phyloP scores from a whole-genome alignment of 2,888 invertebrate species.

The Epistrophe eligans region DNA sequence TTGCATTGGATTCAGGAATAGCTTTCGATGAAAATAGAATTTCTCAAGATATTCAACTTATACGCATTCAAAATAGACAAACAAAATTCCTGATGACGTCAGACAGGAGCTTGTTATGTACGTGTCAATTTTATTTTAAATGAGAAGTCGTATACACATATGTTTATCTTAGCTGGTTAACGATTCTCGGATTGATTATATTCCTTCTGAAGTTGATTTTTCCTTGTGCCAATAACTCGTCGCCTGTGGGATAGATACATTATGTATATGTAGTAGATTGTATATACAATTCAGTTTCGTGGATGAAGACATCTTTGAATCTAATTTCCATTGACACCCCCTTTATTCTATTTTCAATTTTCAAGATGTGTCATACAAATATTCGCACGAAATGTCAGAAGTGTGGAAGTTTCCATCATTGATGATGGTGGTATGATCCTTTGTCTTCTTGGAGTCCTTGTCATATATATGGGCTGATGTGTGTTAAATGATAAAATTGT shows the following conservation, averaged over 20 bases:
- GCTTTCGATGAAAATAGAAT: background rate
- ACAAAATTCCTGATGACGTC: conserved; percentile 8
- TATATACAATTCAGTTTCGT: background rate
- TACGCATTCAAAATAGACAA: background rate
- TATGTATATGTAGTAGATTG: background rate
- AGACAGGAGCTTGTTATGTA: background rate
- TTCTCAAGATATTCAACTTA: background rate
- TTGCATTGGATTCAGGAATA: conserved; percentile 6
- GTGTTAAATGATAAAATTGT: background rate
- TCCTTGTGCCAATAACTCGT: background rate
- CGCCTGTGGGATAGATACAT: background rate
- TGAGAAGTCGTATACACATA: background rate
- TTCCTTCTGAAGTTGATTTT: conserved; percentile 13
- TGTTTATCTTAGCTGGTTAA: background rate
- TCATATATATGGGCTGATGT: background rate
- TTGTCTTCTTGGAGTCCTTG: conserved; percentile 1
- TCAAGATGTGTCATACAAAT: background rate
- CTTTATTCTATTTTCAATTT: background rate
- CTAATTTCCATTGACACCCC: background rate
- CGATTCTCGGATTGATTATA: background rate
- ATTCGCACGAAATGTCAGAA: conserved; percentile 6
- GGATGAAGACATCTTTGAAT: conserved; percentile 2
- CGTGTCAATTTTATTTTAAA: background rate
- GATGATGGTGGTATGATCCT: conserved; percentile 2
- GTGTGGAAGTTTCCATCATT: conserved; percentile 4